These are phyloP conservation scores for Brachymystax lenok DNA, from an alignment of 2,797 vertebrate genomes.

Conservation along the genomic window DNA sequence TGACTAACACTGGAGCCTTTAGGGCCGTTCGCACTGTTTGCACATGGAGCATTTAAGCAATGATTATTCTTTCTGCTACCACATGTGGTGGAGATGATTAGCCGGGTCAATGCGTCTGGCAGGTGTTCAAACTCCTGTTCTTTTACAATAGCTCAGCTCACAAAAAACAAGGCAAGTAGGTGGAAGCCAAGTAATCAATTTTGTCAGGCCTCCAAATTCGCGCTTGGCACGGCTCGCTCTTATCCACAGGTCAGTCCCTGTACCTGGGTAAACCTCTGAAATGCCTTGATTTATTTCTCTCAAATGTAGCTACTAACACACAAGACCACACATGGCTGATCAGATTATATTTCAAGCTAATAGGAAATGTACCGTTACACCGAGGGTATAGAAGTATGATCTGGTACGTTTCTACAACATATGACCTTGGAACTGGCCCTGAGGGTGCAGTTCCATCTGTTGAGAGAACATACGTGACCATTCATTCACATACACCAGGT, in stretches of 20 bases:
- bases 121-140: constrained; percentile 59
- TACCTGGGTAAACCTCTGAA: constrained; percentile 46
- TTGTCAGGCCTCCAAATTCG: constrained; percentile 67
- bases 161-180: constrained; percentile 52
- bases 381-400: constrained; percentile 13
- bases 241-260: constrained; percentile 56
- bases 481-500: neutral
- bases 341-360: constrained; percentile 50
- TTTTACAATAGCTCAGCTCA: constrained; percentile 56
- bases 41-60: constrained; percentile 64
- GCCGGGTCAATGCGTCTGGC: constrained; percentile 69
- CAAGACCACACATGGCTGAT: constrained; percentile 53
- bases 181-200: constrained; percentile 70
- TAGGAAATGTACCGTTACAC: constrained; percentile 23
- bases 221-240: constrained; percentile 60
- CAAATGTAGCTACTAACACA: constrained; percentile 45
- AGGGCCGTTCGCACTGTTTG: constrained; percentile 45
- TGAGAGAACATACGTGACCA: neutral
- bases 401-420: constrained; percentile 26
- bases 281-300: constrained; percentile 62
- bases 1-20: constrained; percentile 37
- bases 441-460: neutral
- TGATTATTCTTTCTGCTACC: constrained; percentile 69
- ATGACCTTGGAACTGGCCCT: constrained; percentile 25
- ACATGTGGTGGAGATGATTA: constrained; percentile 67